These are phyloP conservation scores for Orius laevigatus DNA, from an alignment of 1,140 invertebrate genomes.

Conservation along the genomic window DNA sequence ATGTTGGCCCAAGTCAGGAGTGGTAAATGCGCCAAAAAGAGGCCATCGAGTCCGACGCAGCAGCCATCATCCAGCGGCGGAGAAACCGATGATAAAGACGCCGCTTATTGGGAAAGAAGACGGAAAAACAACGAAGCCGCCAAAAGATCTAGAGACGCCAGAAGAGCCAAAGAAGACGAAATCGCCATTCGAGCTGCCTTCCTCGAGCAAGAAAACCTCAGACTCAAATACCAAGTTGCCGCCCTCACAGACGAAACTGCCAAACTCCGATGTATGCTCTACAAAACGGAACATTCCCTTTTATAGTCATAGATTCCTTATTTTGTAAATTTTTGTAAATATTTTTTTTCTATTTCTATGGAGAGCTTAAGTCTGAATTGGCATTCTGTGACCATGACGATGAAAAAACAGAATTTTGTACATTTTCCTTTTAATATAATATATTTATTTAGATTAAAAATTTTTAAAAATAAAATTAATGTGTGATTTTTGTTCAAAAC, in stretches of 20 bases:
- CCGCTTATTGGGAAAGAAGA: slow-evolving; percentile 70
- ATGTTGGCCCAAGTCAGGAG: slow-evolving; percentile 45
- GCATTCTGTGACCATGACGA: too few species aligned
- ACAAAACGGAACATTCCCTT: slow-evolving; percentile 7
- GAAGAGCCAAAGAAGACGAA: slow-evolving; percentile 80
- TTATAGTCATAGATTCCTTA: too few species aligned
- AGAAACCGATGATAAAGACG: slow-evolving; percentile 44
- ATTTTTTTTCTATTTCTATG: too few species aligned
- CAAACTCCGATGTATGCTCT: slow-evolving; percentile 16
- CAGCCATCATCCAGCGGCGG: slow-evolving; percentile 14
- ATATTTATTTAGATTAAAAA: too few species aligned
- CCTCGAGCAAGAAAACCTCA: slow-evolving; percentile 39
- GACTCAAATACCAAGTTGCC: slow-evolving; percentile 28
- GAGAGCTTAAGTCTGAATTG: too few species aligned
- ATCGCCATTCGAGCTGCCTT: slow-evolving; percentile 75
- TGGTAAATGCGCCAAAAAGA: slow-evolving; percentile 27
- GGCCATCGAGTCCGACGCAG: slow-evolving; percentile 12
- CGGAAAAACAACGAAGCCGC: slow-evolving; percentile 91
- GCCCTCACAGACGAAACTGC: slow-evolving; percentile 34
- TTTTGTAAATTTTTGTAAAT: too few species aligned
- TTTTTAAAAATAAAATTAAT: too few species aligned
- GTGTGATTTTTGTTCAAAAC: too few species aligned
- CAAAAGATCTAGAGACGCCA: slow-evolving; percentile 78
- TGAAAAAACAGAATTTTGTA: too few species aligned
- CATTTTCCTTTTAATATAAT: too few species aligned